Evolutionary conservation across 2,797 vertebrate species (phyloP), one percentile per base, ranked within the genome.

Genomic region (Taenioides sp.): DNA sequence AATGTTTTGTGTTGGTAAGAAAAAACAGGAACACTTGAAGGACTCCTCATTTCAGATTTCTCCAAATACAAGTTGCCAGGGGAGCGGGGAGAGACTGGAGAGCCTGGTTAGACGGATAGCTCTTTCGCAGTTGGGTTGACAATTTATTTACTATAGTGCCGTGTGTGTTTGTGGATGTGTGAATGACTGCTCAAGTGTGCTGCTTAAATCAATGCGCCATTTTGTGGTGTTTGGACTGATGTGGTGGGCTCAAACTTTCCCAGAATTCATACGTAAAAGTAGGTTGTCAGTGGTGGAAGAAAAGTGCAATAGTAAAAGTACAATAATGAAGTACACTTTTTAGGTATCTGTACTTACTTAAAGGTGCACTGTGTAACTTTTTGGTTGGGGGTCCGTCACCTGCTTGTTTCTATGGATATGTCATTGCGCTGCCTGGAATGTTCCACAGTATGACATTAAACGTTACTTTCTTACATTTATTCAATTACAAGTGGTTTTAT

Each of bases 11-110:
- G 54, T 25, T 23, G 22, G 54, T n/a, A 23, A 57, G 54, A 57
- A 23, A 55, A 57, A 57, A 14, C 54, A 57, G 54, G 54, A 59
- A 59, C 58, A 28, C 58, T 59, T 59, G 23, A 59, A 59, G 58
- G 58, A 17, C 58, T 28, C 25, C 27, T 16, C 58, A 7, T 59
- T 59, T 59, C 23, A 59, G 28, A 27, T 59, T 28, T 59, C 25
- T 28, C 58, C 58, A 28, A 59, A 59, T 3, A 25, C 14, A 28
- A 59, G 25, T 18, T 59, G 25, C n/a, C 54, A 23, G 54, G 12
- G 22, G 54, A 57, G 43, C 43, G 54, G 11, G 10, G 11, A 23
- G 22, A 25, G 54, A 57, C 0, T 6, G 54, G 54, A 23, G 11
- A n/a, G 54, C 22, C 12, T 22, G 22, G 54, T 57, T 57, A 22